phyloP scores from a whole-genome alignment of 2,888 invertebrate species.

The Eupithecia abbreviata region DNA sequence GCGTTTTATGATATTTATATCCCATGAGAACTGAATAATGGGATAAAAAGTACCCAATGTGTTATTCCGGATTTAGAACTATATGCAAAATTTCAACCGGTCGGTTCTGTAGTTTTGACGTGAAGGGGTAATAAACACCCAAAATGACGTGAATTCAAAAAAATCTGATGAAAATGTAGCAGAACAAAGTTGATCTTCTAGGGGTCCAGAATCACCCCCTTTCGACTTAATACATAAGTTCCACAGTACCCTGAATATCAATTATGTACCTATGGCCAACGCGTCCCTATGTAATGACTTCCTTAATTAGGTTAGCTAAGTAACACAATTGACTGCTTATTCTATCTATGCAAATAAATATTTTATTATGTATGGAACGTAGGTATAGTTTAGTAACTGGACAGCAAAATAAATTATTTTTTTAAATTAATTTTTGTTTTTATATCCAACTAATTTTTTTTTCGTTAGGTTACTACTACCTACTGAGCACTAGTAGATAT shows the following conservation, averaged over 20 bases:
- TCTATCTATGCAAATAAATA: constrained; percentile 33
- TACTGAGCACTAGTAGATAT: neutral
- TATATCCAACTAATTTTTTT: neutral
- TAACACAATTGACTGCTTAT: constrained; percentile 33
- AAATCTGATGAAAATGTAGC: too few species aligned
- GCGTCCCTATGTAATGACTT: neutral
- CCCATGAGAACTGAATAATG: too few species aligned
- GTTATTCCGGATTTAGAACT: too few species aligned
- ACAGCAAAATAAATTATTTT: constrained; percentile 29
- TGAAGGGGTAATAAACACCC: too few species aligned
- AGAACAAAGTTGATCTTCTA: too few species aligned
- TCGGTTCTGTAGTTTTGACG: too few species aligned
- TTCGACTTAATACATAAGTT: too few species aligned
- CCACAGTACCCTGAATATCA: neutral
- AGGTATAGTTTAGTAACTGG: constrained; percentile 12
- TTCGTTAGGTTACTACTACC: neutral
- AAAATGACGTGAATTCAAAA: too few species aligned
- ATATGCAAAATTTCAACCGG: too few species aligned
- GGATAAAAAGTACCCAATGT: too few species aligned
- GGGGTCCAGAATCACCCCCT: too few species aligned
- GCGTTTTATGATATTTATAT: too few species aligned
- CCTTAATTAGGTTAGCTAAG: constrained; percentile 18
- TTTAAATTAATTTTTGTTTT: neutral
- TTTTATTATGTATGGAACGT: neutral
- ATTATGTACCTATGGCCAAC: neutral